Evolutionary conservation across 1,140 invertebrate genomes (phyloP).

Genomic region (Diabrotica virgifera): DNA sequence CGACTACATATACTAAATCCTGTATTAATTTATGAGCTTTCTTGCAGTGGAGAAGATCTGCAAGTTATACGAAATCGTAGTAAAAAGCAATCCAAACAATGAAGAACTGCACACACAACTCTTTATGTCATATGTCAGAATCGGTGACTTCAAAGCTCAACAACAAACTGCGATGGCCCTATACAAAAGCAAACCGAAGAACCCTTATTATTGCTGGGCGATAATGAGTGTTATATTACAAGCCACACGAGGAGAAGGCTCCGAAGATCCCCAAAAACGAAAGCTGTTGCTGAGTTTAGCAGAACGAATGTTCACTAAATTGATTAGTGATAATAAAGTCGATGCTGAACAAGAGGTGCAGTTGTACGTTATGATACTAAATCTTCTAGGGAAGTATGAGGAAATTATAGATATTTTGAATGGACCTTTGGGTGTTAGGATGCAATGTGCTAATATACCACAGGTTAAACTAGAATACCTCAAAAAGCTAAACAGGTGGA

Average conservation of each 20-base stretch:
- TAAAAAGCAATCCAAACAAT: slow-evolving; percentile 78
- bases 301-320: slow-evolving; percentile 83
- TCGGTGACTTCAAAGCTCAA: slow-evolving; percentile 88
- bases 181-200: slow-evolving; percentile 89
- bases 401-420: slow-evolving; percentile 79
- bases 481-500: slow-evolving; percentile 69
- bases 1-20: no score
- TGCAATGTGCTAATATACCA: slow-evolving; percentile 59
- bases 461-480: slow-evolving; percentile 71
- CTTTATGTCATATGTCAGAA: slow-evolving; percentile 92
- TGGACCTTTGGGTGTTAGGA: slow-evolving; percentile 65
- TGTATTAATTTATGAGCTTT: slow-evolving; percentile 3
- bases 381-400: slow-evolving; percentile 78
- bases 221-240: slow-evolving; percentile 95
- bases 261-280: slow-evolving; percentile 53
- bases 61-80: slow-evolving; percentile 84
- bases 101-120: slow-evolving; percentile 91
- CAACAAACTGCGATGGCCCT: slow-evolving; percentile 84
- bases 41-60: slow-evolving; percentile 80
- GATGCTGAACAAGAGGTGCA: slow-evolving; percentile 92
- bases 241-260: slow-evolving; percentile 55
- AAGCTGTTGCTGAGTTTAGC: slow-evolving; percentile 77
- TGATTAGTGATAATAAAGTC: slow-evolving; percentile 83
- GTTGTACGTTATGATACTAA: slow-evolving; percentile 87
- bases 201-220: slow-evolving; percentile 97